Evolutionary conservation across 2,113 vertebrate species (phyloP), one percentile per base, ranked within the genome.

Genomic region (Podiceps cristatus): DNA sequence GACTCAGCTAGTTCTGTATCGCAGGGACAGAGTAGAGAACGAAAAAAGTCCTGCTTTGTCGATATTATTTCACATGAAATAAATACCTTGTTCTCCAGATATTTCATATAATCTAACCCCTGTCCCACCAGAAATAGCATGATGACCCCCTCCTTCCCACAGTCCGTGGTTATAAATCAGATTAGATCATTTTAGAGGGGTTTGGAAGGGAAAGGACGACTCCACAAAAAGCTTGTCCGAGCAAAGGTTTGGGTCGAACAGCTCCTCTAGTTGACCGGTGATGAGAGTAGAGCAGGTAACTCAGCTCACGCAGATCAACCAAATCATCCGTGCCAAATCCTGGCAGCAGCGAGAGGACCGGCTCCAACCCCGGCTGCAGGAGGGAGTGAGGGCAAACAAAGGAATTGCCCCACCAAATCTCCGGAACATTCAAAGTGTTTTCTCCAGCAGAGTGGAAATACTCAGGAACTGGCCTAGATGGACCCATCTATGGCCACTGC

Each of bases 261-360:
- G 10, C 27, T 47, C 56, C 42, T 76, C 44, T 29, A 50, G 53
- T 9, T 87, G 44, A n/a, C n/a, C 22, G 8, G 25, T 13, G 25
- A 35, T 56, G 56, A 24, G 25, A 35, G 11, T 8, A 53, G 56
- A 64, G 50, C 13, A 52, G 37, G n/a, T 53, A 80, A 35, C 52
- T 52, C 2, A 0, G 19, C 49, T 44, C 49, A 31, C 1, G 2
- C 28, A 24, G 22, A 27, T 37, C 44, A 23, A 4, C 8, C 35
- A 33, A 50, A 50, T 15, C 42, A 71, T 11, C 88, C 55, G 15
- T 9, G 23, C 9, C 27, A 28, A 75, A 60, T 8, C 56, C 49
- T 18, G 64, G 47, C 52, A 58, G 33, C 33, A 28, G 37, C 0
- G 0, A 31, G 29, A 47, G 29, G 25, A 49, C 27, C 29, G n/a